A percentile compares a stretch with the other conserved stretches of the same genome.
These are phyloP conservation scores for Galerucella calmariensis DNA, from an alignment of 2,888 invertebrate species.

Conservation along the genomic window DNA sequence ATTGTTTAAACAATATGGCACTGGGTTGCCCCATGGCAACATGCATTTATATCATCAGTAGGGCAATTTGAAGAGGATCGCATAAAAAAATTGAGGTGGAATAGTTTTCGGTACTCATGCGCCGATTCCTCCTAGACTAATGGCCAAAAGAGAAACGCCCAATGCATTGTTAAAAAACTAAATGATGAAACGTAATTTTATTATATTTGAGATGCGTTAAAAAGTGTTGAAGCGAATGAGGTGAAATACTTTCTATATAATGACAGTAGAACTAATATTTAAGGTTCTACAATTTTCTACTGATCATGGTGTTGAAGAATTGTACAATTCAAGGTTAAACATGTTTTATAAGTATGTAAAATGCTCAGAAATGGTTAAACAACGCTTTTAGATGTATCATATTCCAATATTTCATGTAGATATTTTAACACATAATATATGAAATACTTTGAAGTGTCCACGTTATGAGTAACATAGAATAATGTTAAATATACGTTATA, in stretches of 20 bases:
- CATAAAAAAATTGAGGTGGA: no score
- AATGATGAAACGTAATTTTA: no score
- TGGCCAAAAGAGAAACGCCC: no score
- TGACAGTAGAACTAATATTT: not conserved
- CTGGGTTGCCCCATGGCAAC: no score
- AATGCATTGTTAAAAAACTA: no score
- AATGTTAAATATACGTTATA: slow-evolving; percentile 38
- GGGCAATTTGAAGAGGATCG: no score
- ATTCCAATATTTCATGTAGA: slow-evolving; percentile 43
- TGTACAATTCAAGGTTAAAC: not conserved
- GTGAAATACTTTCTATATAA: not conserved
- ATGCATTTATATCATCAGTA: no score
- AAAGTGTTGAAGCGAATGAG: not conserved
- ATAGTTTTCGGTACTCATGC: no score
- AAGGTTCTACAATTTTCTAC: not conserved
- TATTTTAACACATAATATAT: slow-evolving; percentile 37
- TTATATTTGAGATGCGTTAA: not conserved
- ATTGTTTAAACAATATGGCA: no score
- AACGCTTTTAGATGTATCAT: slow-evolving; percentile 36
- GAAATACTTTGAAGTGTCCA: slow-evolving; percentile 40
- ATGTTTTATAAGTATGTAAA: slow-evolving; percentile 3
- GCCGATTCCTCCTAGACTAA: no score
- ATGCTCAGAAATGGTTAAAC: slow-evolving; percentile 28
- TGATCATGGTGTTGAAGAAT: not conserved
- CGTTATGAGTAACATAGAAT: slow-evolving; percentile 41